Percentiles rank a stretch among this genome's conserved stretches.
Conservation (phyloP, 2,113 vertebrate species). For the Labrus mixtus region DNA sequence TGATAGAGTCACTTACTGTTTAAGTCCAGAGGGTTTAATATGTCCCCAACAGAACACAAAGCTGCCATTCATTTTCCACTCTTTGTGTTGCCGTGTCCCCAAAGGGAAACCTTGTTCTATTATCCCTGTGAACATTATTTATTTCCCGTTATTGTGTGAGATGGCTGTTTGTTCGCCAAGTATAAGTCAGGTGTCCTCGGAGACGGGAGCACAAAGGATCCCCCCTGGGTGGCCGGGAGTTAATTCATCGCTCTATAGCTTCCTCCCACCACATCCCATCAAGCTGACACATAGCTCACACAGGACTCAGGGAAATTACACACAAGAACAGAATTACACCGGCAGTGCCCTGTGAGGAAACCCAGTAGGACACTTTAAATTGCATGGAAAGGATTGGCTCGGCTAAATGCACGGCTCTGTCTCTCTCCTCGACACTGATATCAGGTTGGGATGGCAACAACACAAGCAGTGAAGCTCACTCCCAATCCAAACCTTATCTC, state of each 20-base stretch:
- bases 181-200: slow-evolving; percentile 72
- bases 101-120: slow-evolving; percentile 48
- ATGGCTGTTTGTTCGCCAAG: slow-evolving; percentile 62
- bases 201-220: slow-evolving; percentile 63
- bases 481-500: not conserved
- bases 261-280: slow-evolving; percentile 42
- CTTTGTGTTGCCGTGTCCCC: slow-evolving; percentile 45
- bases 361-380: slow-evolving; percentile 45
- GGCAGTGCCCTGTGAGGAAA: slow-evolving; percentile 37
- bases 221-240: slow-evolving; percentile 46
- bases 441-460: slow-evolving; percentile 13
- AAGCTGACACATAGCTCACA: slow-evolving; percentile 39
- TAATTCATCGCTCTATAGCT: slow-evolving; percentile 55
- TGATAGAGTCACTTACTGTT: slow-evolving; percentile 9
- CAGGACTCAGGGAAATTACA: slow-evolving; percentile 34
- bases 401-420: slow-evolving; percentile 19
- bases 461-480: not conserved
- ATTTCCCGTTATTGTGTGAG: slow-evolving; percentile 56
- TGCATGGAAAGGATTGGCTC: slow-evolving; percentile 30
- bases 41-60: slow-evolving; percentile 51
- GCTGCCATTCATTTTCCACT: slow-evolving; percentile 56
- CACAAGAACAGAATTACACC: slow-evolving; percentile 32
- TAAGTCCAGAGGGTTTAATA: slow-evolving; percentile 9
- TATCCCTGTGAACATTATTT: slow-evolving; percentile 57
- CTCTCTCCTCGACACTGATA: slow-evolving; percentile 10